A percentile compares a stretch with the other conserved stretches of the same genome.
These are phyloP conservation scores for Dryoscopus gambensis DNA, from an alignment of 2,113 vertebrate species.

Conservation along the genomic window DNA sequence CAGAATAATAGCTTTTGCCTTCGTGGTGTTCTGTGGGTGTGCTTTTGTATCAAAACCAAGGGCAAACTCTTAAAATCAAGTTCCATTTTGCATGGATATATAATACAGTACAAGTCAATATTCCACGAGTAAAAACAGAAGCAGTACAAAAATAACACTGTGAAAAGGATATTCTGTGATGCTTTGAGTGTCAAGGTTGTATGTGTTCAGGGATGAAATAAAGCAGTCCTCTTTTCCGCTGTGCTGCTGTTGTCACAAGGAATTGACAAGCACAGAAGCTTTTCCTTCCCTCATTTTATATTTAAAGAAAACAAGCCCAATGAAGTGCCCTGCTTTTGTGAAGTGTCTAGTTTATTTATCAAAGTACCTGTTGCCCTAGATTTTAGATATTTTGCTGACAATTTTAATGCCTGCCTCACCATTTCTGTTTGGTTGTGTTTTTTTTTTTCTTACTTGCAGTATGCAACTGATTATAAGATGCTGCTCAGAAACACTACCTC, in stretches of 20 bases:
- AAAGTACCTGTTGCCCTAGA: not conserved
- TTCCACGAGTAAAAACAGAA: not conserved
- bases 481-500: conserved; percentile 75
- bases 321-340: not conserved
- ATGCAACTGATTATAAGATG: conserved; percentile 84
- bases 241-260: not conserved
- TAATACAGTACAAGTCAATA: not conserved
- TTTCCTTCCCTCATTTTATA: not conserved
- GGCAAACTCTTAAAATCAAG: not conserved
- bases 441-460: conserved; percentile 70
- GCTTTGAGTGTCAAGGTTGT: not conserved
- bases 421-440: not conserved
- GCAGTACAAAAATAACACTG: not conserved
- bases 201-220: not conserved
- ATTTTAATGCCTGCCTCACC: not conserved
- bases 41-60: not conserved
- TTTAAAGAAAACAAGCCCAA: not conserved
- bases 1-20: not conserved
- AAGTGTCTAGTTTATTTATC: not conserved
- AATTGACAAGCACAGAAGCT: not conserved
- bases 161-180: not conserved
- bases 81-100: not conserved
- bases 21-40: not conserved
- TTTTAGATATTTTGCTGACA: not conserved
- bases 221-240: not conserved